Evolutionary conservation across 2,888 invertebrate species (phyloP), one percentile per base, ranked within the genome.

Genomic region (Venusia cambrica): DNA sequence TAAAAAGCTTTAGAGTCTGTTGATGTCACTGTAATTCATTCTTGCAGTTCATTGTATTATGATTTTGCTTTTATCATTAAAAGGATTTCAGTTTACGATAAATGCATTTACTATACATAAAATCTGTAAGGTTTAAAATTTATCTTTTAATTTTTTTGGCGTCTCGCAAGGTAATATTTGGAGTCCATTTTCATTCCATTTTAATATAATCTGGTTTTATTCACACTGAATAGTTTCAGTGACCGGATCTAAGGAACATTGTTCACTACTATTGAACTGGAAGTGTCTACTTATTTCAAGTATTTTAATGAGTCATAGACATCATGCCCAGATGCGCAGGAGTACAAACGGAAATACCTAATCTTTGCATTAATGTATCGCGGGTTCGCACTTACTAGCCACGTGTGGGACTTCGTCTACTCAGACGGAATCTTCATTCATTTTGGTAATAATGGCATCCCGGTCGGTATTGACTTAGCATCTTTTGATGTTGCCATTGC

Each of bases 321-420:
- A 57, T 62, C 45, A 57, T 60, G n/a, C 52, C 62, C 58, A 75
- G 69, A 65, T 65, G 75, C 68, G 73, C 67, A 69, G 64, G 70
- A 72, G 68, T 49, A 51, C 46, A 51, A 75, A 62, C 84, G 85
- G 85, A 85, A 85, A 83, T 79, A 64, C 80, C 81, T 81, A 81
- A 85, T 85, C 83, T 84, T 73, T 73, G 68, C 75, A 78, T 80
- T 84, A 77, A 68, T 70, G 69, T 73, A 75, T 69, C 62, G 59
- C 55, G 51, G 58, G 57, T 59, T 69, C 59, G 59, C 68, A 65
- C 69, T 66, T 62, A 60, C 40, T 35, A 38, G 43, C 62, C 72
- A 73, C 69, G 66, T 74, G 76, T 66, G 65, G 57, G 51, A n/a
- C n/a, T n/a, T n/a, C n/a, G n/a, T 49, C 33, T 13, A 22, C n/a